Conservation (phyloP, 2,113 vertebrate genomes). For the Eublepharis macularius region DNA sequence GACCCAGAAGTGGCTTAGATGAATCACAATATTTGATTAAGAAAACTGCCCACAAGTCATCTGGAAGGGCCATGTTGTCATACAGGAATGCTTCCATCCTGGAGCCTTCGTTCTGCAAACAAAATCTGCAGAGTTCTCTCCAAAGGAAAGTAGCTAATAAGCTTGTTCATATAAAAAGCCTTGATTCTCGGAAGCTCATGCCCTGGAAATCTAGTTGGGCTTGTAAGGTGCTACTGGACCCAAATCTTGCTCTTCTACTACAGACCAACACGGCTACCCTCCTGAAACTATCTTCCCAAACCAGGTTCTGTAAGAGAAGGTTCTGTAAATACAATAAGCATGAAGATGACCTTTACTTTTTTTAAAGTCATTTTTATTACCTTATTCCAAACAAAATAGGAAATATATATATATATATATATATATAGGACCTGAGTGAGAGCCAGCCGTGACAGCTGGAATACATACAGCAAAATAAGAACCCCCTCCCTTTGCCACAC, state of each 20-base stretch:
- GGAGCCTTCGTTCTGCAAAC: neutral
- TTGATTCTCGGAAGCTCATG: no score
- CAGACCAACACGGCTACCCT: no score
- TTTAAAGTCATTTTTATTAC: slow-evolving; percentile 1
- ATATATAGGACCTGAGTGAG: neutral
- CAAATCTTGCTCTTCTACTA: no score
- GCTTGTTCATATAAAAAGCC: neutral
- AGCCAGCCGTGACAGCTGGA: neutral
- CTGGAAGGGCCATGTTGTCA: no score
- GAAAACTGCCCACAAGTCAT: neutral
- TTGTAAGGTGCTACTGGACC: no score
- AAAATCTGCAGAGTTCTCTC: neutral
- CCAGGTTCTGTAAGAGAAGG: neutral
- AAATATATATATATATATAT: neutral
- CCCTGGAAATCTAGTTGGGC: no score
- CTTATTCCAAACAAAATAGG: neutral
- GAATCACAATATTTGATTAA: neutral
- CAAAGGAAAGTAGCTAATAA: neutral
- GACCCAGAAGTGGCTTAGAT: neutral
- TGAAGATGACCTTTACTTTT: neutral
- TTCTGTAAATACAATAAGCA: neutral
- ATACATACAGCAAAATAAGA: neutral
- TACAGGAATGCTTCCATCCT: no score
- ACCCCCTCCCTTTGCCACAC: neutral
- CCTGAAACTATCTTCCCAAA: neutral